A percentile compares a stretch with the other conserved stretches of the same genome.
phyloP scores from a whole-genome alignment of 2,797 vertebrate genomes.

The Saxicola maurus region DNA sequence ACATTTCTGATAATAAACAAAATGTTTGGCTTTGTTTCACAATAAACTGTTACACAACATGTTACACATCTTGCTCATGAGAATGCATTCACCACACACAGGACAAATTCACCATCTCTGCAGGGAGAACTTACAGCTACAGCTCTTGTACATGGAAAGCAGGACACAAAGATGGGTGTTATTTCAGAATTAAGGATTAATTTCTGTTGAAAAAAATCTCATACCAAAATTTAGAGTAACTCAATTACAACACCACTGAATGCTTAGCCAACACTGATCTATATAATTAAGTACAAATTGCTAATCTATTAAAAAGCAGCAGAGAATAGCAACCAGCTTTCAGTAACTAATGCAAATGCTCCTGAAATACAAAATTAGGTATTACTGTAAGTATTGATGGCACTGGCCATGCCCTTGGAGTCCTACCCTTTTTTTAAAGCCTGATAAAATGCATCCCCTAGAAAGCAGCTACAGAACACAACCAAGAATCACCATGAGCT shows the following conservation, averaged over 20 bases:
- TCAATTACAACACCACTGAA: too few species aligned
- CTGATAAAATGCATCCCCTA: neutral
- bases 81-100: neutral
- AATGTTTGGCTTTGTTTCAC: neutral
- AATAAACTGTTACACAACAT: neutral
- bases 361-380: neutral
- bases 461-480: neutral
- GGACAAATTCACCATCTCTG: neutral
- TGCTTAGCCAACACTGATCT: neutral
- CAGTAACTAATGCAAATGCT: neutral
- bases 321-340: neutral
- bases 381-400: neutral
- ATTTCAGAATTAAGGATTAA: neutral
- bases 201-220: neutral
- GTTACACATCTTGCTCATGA: neutral
- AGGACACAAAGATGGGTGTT: neutral
- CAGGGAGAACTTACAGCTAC: neutral
- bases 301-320: neutral
- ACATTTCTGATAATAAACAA: neutral
- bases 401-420: neutral
- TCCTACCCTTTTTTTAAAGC: neutral
- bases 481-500: neutral
- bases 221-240: neutral
- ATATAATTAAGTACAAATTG: neutral
- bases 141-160: neutral